Percentiles rank a stretch among this genome's conserved stretches.
Conservation (phyloP, 2,797 vertebrate genomes). For the Astyanax mexicanus region DNA sequence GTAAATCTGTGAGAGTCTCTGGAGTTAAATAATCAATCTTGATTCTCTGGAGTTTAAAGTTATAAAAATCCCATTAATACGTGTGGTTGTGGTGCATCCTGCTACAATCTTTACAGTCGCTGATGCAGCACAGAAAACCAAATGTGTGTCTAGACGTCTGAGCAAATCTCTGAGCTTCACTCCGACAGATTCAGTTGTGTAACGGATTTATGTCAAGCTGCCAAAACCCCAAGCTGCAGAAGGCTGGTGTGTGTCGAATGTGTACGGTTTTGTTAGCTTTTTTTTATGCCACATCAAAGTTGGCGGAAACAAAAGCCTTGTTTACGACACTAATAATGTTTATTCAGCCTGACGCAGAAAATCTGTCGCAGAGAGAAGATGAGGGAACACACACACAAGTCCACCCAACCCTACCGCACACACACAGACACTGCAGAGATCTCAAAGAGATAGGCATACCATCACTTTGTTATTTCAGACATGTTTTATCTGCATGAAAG, state of each 20-base stretch:
- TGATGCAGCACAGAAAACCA: too few species aligned
- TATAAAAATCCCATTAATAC: too few species aligned
- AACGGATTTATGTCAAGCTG: not conserved
- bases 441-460: not conserved
- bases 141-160: too few species aligned
- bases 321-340: not conserved
- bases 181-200: not conserved
- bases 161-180: not conserved
- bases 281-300: constrained; percentile 8
- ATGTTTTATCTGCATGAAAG: not conserved
- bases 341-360: not conserved
- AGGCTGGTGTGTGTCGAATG: not conserved
- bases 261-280: not conserved
- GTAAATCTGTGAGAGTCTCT: too few species aligned
- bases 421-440: not conserved
- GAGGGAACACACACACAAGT: not conserved
- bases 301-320: not conserved
- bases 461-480: not conserved
- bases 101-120: too few species aligned
- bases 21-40: too few species aligned
- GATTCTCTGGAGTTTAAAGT: too few species aligned
- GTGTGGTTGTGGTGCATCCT: too few species aligned
- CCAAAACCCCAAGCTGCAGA: not conserved
- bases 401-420: not conserved
- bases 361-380: not conserved